A percentile compares a stretch with the other conserved stretches of the same genome.
Evolutionary conservation across 2,888 invertebrate species (phyloP).

Genomic region (Drosophila stalkeri): DNA sequence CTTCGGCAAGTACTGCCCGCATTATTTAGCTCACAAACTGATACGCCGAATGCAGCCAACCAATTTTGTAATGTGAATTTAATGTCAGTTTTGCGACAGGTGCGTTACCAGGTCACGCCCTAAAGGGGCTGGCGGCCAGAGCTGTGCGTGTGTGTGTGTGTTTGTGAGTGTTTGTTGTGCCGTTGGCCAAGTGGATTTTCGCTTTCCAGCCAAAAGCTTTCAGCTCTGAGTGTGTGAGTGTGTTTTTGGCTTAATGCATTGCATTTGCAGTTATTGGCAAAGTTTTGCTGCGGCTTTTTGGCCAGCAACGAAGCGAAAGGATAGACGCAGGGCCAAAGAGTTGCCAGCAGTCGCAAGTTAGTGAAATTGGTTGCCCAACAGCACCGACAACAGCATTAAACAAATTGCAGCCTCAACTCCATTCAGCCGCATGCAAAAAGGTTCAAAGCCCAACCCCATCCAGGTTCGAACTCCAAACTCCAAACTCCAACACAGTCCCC

Average conservation of each 20-base stretch:
- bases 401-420: conserved; percentile 51
- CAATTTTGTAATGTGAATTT: conserved; percentile 78
- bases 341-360: background rate
- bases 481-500: conserved; percentile 7
- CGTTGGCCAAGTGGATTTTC: conserved; percentile 44
- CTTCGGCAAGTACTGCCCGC: background rate
- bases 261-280: conserved; percentile 76
- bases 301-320: background rate
- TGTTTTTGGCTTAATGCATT: conserved; percentile 68
- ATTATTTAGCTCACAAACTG: conserved; percentile 71
- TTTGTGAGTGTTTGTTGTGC: conserved; percentile 24
- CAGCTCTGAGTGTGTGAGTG: conserved; percentile 20
- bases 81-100: conserved; percentile 78
- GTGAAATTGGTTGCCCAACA: conserved; percentile 24
- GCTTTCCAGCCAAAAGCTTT: conserved; percentile 44
- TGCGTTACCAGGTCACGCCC: conserved; percentile 61
- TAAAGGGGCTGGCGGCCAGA: conserved; percentile 1
- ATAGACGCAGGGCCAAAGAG: background rate
- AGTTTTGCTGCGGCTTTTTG: conserved; percentile 61
- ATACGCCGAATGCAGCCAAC: conserved; percentile 75
- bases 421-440: conserved; percentile 29
- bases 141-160: background rate
- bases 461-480: background rate
- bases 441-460: background rate
- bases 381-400: conserved; percentile 54